Percentiles rank a stretch among this genome's conserved stretches.
Conservation (phyloP, 2,113 vertebrate genomes). For the Tenrec ecaudatus region DNA sequence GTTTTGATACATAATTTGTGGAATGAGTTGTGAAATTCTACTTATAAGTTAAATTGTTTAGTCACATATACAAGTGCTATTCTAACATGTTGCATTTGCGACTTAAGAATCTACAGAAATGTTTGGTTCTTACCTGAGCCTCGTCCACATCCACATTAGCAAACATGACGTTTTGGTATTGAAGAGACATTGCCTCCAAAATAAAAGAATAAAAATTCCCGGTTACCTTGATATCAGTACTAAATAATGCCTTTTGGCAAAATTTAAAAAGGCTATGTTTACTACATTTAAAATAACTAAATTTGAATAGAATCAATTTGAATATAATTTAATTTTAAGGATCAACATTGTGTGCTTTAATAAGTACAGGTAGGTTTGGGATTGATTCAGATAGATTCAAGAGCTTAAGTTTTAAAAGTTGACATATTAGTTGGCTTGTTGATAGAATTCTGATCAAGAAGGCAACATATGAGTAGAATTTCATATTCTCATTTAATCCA, state of each 20-base stretch:
- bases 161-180: conserved; percentile 67
- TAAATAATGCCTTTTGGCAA: neutral
- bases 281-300: neutral
- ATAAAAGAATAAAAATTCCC: conserved; percentile 64
- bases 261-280: neutral
- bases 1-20: neutral
- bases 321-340: no score
- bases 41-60: neutral
- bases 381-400: no score
- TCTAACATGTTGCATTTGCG: neutral
- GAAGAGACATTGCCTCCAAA: conserved; percentile 72
- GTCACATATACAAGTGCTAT: neutral
- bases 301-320: neutral
- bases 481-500: no score
- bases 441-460: no score
- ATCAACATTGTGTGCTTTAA: no score
- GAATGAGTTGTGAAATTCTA: neutral
- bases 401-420: no score
- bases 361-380: no score
- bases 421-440: no score
- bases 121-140: conserved; percentile 58
- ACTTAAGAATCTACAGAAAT: neutral
- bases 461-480: neutral
- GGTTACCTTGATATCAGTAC: conserved; percentile 31
- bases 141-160: conserved; percentile 76